phyloP scores from a whole-genome alignment of 1,140 invertebrate species.

The Pemphigus obesinymphae region DNA sequence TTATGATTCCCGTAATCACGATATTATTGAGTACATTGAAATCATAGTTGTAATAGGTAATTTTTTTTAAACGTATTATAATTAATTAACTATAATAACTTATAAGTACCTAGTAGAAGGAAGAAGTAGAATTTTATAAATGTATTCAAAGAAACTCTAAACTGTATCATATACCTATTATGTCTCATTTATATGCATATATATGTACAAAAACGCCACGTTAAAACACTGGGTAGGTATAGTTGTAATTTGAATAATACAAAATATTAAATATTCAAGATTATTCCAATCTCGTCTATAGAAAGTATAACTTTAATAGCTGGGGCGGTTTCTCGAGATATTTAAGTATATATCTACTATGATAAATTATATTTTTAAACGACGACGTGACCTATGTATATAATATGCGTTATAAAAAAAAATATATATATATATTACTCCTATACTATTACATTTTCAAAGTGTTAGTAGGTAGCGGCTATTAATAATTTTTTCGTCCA shows the following conservation, averaged over 20 bases:
- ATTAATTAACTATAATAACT: no score
- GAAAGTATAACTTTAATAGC: neutral
- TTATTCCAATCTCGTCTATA: neutral
- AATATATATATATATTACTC: neutral
- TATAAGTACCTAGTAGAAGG: no score
- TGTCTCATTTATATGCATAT: no score
- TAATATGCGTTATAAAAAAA: neutral
- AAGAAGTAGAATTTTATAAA: no score
- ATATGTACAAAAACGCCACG: neutral
- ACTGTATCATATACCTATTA: no score
- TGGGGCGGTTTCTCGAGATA: neutral
- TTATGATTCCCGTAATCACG: no score
- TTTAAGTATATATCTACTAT: neutral
- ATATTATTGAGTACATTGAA: no score
- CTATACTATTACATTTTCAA: neutral
- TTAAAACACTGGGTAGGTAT: no score
- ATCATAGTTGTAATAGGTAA: no score
- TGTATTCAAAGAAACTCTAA: no score
- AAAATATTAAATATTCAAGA: neutral
- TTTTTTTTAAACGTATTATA: no score
- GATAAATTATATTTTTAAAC: slow-evolving; percentile 24
- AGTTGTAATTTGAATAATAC: neutral
- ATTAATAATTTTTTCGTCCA: slow-evolving; percentile 10
- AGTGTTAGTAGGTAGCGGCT: neutral
- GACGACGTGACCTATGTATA: neutral